Evolutionary conservation across 2,888 invertebrate genomes (phyloP).

Genomic region (Palloptera scutellata): DNA sequence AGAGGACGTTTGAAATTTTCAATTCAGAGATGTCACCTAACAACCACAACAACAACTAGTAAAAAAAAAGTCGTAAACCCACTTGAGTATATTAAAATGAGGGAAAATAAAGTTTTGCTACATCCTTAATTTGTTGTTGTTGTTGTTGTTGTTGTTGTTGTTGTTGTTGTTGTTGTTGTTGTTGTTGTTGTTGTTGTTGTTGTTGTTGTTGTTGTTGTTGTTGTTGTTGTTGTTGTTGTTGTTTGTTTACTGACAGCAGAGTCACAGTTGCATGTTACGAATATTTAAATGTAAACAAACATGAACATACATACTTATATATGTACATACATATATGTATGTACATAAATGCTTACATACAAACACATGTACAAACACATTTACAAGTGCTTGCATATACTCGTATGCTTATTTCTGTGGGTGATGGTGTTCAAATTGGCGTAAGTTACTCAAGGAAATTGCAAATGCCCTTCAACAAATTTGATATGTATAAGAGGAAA

Average conservation of each 20-base stretch:
- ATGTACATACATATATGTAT: neutral
- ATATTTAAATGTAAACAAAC: neutral
- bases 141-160: neutral
- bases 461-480: neutral
- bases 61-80: neutral
- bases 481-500: neutral
- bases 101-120: neutral
- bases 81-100: neutral
- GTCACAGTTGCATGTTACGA: neutral
- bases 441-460: conserved; percentile 5
- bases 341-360: neutral
- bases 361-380: neutral
- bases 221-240: neutral
- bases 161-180: neutral
- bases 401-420: neutral
- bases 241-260: neutral
- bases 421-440: neutral
- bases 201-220: neutral
- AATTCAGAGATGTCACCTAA: neutral
- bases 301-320: neutral
- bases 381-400: neutral
- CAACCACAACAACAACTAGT: neutral
- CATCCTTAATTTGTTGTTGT: neutral
- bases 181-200: neutral
- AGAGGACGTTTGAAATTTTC: no score